Evolutionary conservation across 2,888 invertebrate genomes (phyloP), one percentile per base, ranked within the genome.

Genomic region (Callimorpha dominula): DNA sequence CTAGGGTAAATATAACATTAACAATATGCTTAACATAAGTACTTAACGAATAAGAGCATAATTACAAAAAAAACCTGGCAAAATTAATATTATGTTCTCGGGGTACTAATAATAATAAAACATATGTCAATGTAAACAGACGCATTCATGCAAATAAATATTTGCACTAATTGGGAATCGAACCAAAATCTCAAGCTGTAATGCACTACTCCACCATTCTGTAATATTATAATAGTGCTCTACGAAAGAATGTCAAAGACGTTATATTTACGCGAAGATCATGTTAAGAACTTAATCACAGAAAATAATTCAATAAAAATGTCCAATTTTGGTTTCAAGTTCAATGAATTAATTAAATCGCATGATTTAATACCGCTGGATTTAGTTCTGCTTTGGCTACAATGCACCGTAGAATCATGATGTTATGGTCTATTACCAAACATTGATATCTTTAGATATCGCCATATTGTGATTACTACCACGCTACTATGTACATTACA

Each of bases 301-400:
- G n/a, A 15, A 65, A 42, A 4, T 42, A 70, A 60, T 60, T n/a
- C 50, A 71, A 40, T 31, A 52, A 67, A 43, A 52, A 63, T 52
- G 12, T 15, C 43, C 46, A 42, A 60, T 31, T 31, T 14, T 12
- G 31, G 14, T 31, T 31, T 60, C 14, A 31, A 31, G 20, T 70
- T 64, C 15, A 40, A 52, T 52, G 15, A 31, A 64, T 72, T 62
- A 52, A 68, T 71, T 66, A 62, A 71, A 52, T 68, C 31, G 31
- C 67, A 31, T 62, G 43, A 62, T 62, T 66, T 67, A 62, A 54
- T 60, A 60, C 9, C n/a, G 14, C 20, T 52, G 1, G 12, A 31
- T 67, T 72, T 63, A 63, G 63, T 64, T 72, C 42, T 50, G 62
- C 43, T 54, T 54, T 9, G 40, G 31, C 20, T n/a, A 43, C 42